Conservation (phyloP, 2,888 invertebrate genomes). For the Druceiella hillmani region DNA sequence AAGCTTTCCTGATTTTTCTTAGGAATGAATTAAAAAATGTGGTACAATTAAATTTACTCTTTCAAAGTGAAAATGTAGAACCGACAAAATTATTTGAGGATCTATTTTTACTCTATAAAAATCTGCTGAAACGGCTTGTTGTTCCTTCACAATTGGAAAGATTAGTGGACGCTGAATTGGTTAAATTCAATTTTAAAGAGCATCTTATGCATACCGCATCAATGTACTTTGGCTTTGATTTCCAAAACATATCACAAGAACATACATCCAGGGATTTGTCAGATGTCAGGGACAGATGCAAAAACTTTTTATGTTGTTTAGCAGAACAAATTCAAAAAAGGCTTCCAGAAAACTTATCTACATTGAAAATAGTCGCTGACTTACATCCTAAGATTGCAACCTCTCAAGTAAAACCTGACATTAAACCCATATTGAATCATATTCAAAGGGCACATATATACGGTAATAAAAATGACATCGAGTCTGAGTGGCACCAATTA, state of each 20-base stretch:
- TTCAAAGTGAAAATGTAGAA: constrained; percentile 18
- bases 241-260: constrained; percentile 13
- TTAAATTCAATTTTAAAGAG: constrained; percentile 18
- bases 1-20: constrained; percentile 16
- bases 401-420: too few relatives aligned
- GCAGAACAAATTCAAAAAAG: constrained; percentile 16
- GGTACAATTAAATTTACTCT: constrained; percentile 7
- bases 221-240: constrained; percentile 24
- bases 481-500: constrained; percentile 19
- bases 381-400: too few relatives aligned
- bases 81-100: constrained; percentile 20
- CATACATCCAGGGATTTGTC: constrained; percentile 9
- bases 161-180: constrained; percentile 15
- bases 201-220: constrained; percentile 19
- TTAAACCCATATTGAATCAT: too few relatives aligned
- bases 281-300: constrained; percentile 19
- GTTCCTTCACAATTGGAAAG: constrained; percentile 19
- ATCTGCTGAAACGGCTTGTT: constrained; percentile 19
- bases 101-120: constrained; percentile 18
- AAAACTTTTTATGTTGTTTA: constrained; percentile 15
- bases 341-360: constrained; percentile 19
- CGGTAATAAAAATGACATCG: constrained; percentile 17
- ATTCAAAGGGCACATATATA: too few relatives aligned
- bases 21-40: constrained; percentile 11
- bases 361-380: constrained; percentile 18